phyloP scores from a whole-genome alignment of 1,140 invertebrate genomes.

The Microplitis demolitor region DNA sequence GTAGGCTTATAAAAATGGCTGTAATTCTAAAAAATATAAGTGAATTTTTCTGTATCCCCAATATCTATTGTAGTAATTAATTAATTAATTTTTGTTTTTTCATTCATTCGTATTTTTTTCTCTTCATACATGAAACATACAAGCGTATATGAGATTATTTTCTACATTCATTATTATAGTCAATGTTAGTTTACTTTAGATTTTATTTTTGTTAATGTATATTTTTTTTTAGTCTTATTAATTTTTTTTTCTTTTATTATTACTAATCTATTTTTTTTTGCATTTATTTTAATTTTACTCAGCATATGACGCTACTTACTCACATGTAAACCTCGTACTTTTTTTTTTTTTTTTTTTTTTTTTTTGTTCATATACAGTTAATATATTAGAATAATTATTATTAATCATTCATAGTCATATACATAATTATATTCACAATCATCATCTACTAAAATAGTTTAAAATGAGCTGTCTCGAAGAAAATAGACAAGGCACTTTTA shows the following conservation, averaged over 20 bases:
- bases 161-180: too few relatives aligned
- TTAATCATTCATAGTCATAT: constrained; percentile 29
- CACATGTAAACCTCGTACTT: too few relatives aligned
- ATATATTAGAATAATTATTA: constrained; percentile 30
- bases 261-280: too few relatives aligned
- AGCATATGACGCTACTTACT: too few relatives aligned
- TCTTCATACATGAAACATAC: neutral
- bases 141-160: too few relatives aligned
- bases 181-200: too few relatives aligned
- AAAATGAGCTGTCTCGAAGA: constrained; percentile 60
- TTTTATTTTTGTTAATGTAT: too few relatives aligned
- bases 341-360: too few relatives aligned
- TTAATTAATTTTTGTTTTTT: neutral
- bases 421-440: constrained; percentile 56
- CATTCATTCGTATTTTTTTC: neutral
- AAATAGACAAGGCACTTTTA: constrained; percentile 61
- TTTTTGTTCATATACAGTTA: constrained; percentile 25
- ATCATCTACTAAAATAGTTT: constrained; percentile 46
- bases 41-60: constrained; percentile 51
- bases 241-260: too few relatives aligned
- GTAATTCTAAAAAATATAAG: constrained; percentile 61
- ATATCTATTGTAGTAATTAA: constrained; percentile 15
- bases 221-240: too few relatives aligned
- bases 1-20: constrained; percentile 59
- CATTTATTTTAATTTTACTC: too few relatives aligned